Base-by-base conservation (phyloP, 2,888 invertebrate species). In the Phasia obesa region DNA sequence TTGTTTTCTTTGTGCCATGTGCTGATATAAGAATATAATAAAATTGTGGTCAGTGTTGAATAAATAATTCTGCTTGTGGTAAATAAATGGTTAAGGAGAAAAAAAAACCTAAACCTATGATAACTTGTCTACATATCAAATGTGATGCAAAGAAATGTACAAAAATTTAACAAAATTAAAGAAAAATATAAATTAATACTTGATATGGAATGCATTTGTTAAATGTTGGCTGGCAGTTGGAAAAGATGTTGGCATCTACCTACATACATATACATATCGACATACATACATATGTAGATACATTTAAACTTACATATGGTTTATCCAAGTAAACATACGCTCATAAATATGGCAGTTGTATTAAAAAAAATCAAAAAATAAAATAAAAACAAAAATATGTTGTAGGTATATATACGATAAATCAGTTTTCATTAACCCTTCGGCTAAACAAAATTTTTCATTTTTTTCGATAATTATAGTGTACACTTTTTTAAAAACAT, bases 381-480 rank as follows among this genome's bases (percentile, higher is more conserved):
- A n/a, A n/a, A n/a, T n/a, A n/a, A n/a, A n/a, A n/a, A n/a, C n/a
- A n/a, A n/a, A n/a, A n/a, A n/a, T n/a, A n/a, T n/a, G n/a, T n/a
- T n/a, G n/a, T n/a, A n/a, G n/a, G 53, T 42, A 70, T 86, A 86
- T 86, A 85, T 87, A 85, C 87, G 86, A 88, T 88, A 88, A 88
- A 88, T 88, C 88, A 88, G 87, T 85, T 87, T 86, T 85, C 87
- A 87, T 87, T 87, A 87, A 86, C 86, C 88, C 87, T 87, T 80
- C 73, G 87, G 88, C 87, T 86, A 86, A 75, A 83, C 17, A 85
- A 85, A 87, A 88, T 87, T 87, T 88, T 88, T 88, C 87, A 88
- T 87, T 87, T 87, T 84, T 81, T 86, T 87, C 87, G 86, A 87
- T 88, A 88, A 88, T 88, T 88, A 88, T 88, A 87, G 87, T 87